These are phyloP conservation scores for Beris chalybata DNA, from an alignment of 2,888 invertebrate species.

Conservation along the genomic window DNA sequence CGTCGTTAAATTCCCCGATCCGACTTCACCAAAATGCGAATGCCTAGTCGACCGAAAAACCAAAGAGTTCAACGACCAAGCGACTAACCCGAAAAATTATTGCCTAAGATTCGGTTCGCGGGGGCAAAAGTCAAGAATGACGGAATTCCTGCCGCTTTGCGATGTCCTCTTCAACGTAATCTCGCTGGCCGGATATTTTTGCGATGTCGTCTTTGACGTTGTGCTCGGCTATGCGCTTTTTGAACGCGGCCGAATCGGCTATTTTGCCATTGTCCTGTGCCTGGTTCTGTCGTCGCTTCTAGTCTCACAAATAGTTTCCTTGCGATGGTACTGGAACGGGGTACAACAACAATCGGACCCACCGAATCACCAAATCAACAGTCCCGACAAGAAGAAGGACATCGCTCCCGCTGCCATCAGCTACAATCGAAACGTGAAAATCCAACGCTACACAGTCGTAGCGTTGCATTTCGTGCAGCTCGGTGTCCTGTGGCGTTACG, in stretches of 20 bases:
- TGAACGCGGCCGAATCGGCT: constrained; percentile 65
- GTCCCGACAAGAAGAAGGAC: constrained; percentile 32
- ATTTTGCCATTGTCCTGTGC: constrained; percentile 69
- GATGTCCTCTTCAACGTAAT: constrained; percentile 90
- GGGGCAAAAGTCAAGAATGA: constrained; percentile 53
- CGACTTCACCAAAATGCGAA: too few species aligned
- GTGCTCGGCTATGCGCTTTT: constrained; percentile 83
- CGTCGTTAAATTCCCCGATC: too few species aligned
- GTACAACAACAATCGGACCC: constrained; percentile 5
- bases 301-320: constrained; percentile 74
- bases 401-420: constrained; percentile 10
- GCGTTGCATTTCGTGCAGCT: constrained; percentile 69
- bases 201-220: constrained; percentile 87
- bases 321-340: constrained; percentile 69
- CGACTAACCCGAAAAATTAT: constrained; percentile 29
- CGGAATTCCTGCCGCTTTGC: constrained; percentile 87
- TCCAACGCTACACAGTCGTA: constrained; percentile 56
- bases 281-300: constrained; percentile 73
- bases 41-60: too few species aligned
- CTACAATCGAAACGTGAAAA: constrained; percentile 28
- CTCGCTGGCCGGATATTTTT: constrained; percentile 85
- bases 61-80: constrained; percentile 39
- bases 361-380: constrained; percentile 13
- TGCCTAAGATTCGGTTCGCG: background rate
- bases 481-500: constrained; percentile 80